phyloP scores from a whole-genome alignment of 2,888 invertebrate species.

The Cephonodes hylas region DNA sequence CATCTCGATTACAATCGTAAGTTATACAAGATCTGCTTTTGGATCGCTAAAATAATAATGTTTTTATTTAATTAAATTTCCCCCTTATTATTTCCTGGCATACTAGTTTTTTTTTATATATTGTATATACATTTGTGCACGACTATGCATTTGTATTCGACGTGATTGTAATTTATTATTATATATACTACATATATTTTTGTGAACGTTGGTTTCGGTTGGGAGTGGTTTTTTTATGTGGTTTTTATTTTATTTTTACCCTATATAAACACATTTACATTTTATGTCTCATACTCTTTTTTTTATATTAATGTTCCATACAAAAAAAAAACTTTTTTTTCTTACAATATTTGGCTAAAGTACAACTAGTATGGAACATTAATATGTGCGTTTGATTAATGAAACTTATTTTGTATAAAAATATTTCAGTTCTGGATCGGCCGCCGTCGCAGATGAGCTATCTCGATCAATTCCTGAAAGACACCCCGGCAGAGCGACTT shows the following conservation, averaged over 20 bases:
- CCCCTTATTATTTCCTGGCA: background rate
- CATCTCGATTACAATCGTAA: too few species aligned
- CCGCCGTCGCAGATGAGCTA: conserved; percentile 96
- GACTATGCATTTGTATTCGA: conserved; percentile 42
- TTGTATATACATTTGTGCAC: conserved; percentile 37
- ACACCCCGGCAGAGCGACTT: conserved; percentile 75
- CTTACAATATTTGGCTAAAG: background rate
- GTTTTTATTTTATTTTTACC: conserved; percentile 18
- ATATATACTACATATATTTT: conserved; percentile 36
- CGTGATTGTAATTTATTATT: conserved; percentile 40
- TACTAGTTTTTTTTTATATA: background rate
- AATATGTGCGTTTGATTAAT: conserved; percentile 9
- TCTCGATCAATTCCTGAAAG: conserved; percentile 93
- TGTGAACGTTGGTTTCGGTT: conserved; percentile 70
- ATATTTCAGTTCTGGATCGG: conserved; percentile 88
- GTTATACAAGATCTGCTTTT: too few species aligned
- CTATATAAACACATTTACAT: conserved; percentile 22
- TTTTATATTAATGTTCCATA: conserved; percentile 4
- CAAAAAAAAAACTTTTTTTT: background rate
- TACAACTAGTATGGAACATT: background rate
- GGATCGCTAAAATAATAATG: too few species aligned
- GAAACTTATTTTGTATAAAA: background rate
- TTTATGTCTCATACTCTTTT: conserved; percentile 4
- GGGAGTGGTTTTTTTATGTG: conserved; percentile 67
- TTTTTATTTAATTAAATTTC: background rate